phyloP scores from a whole-genome alignment of 2,113 vertebrate species.

The Chlorodrepanis virens region DNA sequence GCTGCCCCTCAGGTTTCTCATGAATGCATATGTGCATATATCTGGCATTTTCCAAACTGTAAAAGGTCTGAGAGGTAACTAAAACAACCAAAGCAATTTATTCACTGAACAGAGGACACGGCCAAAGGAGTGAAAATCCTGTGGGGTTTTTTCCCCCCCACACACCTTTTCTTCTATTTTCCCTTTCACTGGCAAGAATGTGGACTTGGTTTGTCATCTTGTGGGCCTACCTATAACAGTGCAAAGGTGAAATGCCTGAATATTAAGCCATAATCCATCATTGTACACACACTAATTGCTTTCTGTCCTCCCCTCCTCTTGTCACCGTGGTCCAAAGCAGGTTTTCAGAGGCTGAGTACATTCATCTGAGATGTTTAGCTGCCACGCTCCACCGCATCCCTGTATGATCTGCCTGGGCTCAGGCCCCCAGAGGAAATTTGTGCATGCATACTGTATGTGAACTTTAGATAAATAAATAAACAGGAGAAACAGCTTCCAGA shows the following conservation, averaged over 20 bases:
- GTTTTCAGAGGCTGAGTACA: constrained; percentile 68
- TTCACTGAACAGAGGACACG: neutral
- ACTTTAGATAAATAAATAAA: constrained; percentile 96
- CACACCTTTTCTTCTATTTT: neutral
- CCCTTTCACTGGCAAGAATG: neutral
- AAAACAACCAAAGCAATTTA: neutral
- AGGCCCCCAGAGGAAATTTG: constrained; percentile 83
- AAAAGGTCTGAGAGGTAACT: neutral
- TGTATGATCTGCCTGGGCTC: constrained; percentile 72
- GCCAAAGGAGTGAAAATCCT: neutral
- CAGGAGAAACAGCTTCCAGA: constrained; percentile 87
- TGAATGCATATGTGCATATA: neutral
- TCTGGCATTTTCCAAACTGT: neutral
- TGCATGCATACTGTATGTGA: constrained; percentile 86
- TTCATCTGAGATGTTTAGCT: constrained; percentile 83
- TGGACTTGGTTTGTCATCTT: constrained; percentile 50
- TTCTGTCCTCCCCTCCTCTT: constrained; percentile 74
- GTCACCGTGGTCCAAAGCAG: constrained; percentile 70
- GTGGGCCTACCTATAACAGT: constrained; percentile 58
- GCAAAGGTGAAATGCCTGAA: constrained; percentile 77
- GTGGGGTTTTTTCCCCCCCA: accelerated
- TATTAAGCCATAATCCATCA: constrained; percentile 82
- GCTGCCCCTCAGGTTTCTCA: neutral
- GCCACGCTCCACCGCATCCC: constrained; percentile 77
- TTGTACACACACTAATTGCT: constrained; percentile 79